These are phyloP conservation scores for Ameiurus melas DNA, from an alignment of 2,113 vertebrate species.

Conservation along the genomic window DNA sequence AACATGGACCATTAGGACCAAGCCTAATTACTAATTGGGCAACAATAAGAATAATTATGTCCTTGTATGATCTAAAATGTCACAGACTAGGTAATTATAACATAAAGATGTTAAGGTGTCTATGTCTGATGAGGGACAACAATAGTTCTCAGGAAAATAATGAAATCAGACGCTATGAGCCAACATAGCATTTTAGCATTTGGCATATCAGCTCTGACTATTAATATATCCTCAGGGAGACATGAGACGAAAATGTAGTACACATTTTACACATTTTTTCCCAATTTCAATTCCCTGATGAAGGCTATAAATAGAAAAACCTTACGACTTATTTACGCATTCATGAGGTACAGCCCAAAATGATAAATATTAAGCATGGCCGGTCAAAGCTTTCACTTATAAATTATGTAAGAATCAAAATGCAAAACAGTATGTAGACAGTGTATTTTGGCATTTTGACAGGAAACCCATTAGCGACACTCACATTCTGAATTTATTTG, in stretches of 20 bases:
- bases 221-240: constrained; percentile 38
- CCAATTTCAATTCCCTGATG: constrained; percentile 34
- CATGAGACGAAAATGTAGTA: constrained; percentile 44
- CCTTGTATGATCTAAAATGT: neutral
- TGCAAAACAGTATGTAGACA: constrained; percentile 3
- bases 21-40: neutral
- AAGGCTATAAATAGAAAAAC: constrained; percentile 40
- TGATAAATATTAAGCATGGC: constrained; percentile 33
- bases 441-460: constrained; percentile 23
- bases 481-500: constrained; percentile 19
- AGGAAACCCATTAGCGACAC: constrained; percentile 6
- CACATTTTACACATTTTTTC: constrained; percentile 34
- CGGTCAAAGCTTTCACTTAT: constrained; percentile 23
- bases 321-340: constrained; percentile 44
- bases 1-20: neutral
- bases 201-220: constrained; percentile 33
- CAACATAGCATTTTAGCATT: neutral
- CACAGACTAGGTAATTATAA: neutral
- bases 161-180: constrained; percentile 14
- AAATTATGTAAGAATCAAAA: constrained; percentile 44
- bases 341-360: constrained; percentile 35
- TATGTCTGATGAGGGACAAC: constrained; percentile 30
- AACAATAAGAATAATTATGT: neutral
- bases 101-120: constrained; percentile 5
- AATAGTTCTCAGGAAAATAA: constrained; percentile 39